Percentiles rank a stretch among this genome's conserved stretches.
These are phyloP conservation scores for Peromyscus polionotus DNA, from an alignment of 2,113 vertebrate genomes.

Conservation along the genomic window DNA sequence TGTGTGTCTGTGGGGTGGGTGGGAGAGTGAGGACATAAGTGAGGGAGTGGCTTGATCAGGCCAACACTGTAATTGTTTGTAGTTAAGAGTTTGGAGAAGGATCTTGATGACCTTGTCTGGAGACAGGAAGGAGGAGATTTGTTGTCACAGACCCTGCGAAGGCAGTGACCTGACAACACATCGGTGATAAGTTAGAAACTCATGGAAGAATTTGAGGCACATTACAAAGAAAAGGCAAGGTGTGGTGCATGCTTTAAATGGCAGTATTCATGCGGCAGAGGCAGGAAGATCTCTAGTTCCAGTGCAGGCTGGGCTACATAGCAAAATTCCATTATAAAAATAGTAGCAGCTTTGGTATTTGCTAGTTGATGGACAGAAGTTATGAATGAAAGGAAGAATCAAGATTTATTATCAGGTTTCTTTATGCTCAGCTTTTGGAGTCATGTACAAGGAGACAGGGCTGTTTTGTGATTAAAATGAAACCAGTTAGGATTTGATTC, in stretches of 20 bases:
- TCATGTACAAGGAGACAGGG: background rate
- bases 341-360: background rate
- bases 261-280: background rate
- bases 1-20: background rate
- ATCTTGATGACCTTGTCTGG: background rate
- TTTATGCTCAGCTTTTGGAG: background rate
- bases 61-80: background rate
- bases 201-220: background rate
- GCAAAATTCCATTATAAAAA: background rate
- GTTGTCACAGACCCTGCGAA: background rate
- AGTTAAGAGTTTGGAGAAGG: background rate
- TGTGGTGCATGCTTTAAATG: background rate
- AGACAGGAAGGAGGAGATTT: background rate
- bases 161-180: background rate
- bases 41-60: background rate
- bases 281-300: background rate
- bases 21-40: background rate
- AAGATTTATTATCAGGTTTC: background rate
- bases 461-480: constrained; percentile 4
- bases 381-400: background rate
- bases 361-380: background rate
- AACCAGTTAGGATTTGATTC: background rate
- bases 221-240: background rate
- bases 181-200: background rate
- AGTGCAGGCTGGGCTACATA: background rate